Base-by-base conservation (phyloP, 1,140 invertebrate genomes). In the Danaus plexippus region DNA sequence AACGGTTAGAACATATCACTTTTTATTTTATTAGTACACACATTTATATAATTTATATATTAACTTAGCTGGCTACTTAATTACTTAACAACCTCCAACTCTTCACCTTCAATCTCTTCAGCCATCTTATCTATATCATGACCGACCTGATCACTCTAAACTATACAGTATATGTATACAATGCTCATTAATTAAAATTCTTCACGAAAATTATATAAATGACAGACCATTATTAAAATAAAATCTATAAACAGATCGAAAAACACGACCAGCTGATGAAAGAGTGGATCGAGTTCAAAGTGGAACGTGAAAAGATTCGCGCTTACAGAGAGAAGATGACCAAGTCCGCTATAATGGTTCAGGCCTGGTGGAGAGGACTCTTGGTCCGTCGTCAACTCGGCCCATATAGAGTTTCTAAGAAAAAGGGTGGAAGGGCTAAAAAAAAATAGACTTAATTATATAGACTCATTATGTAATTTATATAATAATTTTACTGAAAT, bases 361-460 rank as follows among this genome's bases (percentile, higher is more conserved):
- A 91, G 77, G 90, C 92, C 1, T 93, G 91, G 89, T 93, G 92
- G 92, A 87, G 91, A 59, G 92, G 91, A 7, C 68, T 91, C 10
- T 90, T 93, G 84, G 91, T 92, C 7, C 87, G 92, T 9, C 83
- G 88, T 60, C 89, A 90, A 59, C 82, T 92, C 42, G 91, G 91
- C 11, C 83, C 83, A 2, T 86, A 61, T 50, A 78, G 71, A 64
- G 89, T 89, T 42, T 88, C 87, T 66, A 89, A 89, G 59, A 91
- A 90, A 67, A 77, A 76, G 54, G 63, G 59, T 9, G 51, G 48
- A 9, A 53, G 44, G n/a, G 57, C 50, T 15, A 74, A 75, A 43
- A 79, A 82, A 61, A 74, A 77, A 49, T 75, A 68, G 22, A 32
- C 22, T 4, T 32, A 7, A 32, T 51, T n/a, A 9, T 50, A 40